Conservation (phyloP, 2,113 vertebrate genomes). For the Enhydra lutris region DNA sequence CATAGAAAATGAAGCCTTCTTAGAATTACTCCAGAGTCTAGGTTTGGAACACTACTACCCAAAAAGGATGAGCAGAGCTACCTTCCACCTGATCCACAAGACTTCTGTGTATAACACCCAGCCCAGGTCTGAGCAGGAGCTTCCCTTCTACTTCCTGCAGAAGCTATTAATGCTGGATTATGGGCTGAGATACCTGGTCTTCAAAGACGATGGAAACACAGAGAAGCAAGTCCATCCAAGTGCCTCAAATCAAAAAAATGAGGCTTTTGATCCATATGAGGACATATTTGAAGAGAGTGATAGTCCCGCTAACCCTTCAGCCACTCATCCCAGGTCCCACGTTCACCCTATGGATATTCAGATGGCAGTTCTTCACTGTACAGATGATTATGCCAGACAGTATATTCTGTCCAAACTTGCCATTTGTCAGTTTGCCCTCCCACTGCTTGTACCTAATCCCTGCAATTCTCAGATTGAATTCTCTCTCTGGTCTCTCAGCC, state of each 20-base stretch:
- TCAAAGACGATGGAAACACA: slow-evolving; percentile 22
- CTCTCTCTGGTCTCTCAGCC: slow-evolving; percentile 80
- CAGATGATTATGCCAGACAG: slow-evolving; percentile 80
- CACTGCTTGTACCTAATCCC: slow-evolving; percentile 80
- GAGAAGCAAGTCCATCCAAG: neutral
- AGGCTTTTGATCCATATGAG: slow-evolving; percentile 54
- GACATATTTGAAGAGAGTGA: neutral
- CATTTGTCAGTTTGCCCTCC: slow-evolving; percentile 83
- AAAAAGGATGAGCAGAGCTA: slow-evolving; percentile 60
- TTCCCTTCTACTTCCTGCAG: slow-evolving; percentile 77
- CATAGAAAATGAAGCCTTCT: slow-evolving; percentile 31
- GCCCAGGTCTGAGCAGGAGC: slow-evolving; percentile 71
- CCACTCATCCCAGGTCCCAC: neutral
- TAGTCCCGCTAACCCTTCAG: accelerated
- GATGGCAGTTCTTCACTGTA: slow-evolving; percentile 83
- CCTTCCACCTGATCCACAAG: slow-evolving; percentile 77
- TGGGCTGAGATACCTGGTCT: slow-evolving; percentile 74
- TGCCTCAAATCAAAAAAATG: neutral
- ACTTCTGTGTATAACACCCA: slow-evolving; percentile 54
- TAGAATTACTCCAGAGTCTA: slow-evolving; percentile 44
- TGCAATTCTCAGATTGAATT: slow-evolving; percentile 74
- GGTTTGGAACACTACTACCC: slow-evolving; percentile 58
- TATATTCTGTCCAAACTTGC: slow-evolving; percentile 81
- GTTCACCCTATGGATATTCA: slow-evolving; percentile 84
- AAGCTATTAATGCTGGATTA: slow-evolving; percentile 77